A percentile compares a stretch with the other conserved stretches of the same genome.
These are phyloP conservation scores for Plotosus lineatus DNA, from an alignment of 2,113 vertebrate species.

Conservation along the genomic window DNA sequence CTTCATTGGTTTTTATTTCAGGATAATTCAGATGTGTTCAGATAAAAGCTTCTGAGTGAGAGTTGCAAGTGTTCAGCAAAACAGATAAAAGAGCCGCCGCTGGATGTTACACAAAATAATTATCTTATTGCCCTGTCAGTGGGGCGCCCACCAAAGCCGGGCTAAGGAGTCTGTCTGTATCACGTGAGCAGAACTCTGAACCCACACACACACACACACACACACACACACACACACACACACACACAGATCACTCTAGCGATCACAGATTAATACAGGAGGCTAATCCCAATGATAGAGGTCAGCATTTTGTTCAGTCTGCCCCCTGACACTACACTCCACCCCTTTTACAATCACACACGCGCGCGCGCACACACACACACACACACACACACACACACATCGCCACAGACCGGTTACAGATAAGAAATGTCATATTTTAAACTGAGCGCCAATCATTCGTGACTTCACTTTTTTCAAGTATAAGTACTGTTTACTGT, in stretches of 20 bases:
- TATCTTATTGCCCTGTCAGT: constrained; percentile 51
- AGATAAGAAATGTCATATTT: constrained; percentile 1
- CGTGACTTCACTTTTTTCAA: constrained; percentile 12
- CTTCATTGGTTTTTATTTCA: constrained; percentile 18
- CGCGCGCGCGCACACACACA: constrained; percentile 40
- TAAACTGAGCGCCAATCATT: constrained; percentile 19
- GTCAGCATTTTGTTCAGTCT: constrained; percentile 66
- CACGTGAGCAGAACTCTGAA: constrained; percentile 41
- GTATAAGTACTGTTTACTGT: not conserved
- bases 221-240: constrained; percentile 26
- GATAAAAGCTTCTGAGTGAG: constrained; percentile 18
- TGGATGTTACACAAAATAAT: constrained; percentile 42
- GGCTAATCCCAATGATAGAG: constrained; percentile 68
- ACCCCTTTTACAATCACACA: constrained; percentile 16
- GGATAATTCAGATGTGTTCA: constrained; percentile 30
- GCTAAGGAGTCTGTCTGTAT: constrained; percentile 44
- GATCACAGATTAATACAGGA: constrained; percentile 75
- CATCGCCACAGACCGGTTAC: constrained; percentile 40
- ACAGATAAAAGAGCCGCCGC: constrained; percentile 32
- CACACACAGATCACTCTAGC: constrained; percentile 44
- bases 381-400: constrained; percentile 49
- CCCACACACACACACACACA: constrained; percentile 22
- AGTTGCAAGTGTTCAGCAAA: constrained; percentile 2
- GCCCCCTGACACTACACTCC: constrained; percentile 51
- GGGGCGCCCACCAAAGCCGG: constrained; percentile 45